Base-by-base conservation (phyloP, 1,140 invertebrate species). In the Macrosteles quadrilineatus region DNA sequence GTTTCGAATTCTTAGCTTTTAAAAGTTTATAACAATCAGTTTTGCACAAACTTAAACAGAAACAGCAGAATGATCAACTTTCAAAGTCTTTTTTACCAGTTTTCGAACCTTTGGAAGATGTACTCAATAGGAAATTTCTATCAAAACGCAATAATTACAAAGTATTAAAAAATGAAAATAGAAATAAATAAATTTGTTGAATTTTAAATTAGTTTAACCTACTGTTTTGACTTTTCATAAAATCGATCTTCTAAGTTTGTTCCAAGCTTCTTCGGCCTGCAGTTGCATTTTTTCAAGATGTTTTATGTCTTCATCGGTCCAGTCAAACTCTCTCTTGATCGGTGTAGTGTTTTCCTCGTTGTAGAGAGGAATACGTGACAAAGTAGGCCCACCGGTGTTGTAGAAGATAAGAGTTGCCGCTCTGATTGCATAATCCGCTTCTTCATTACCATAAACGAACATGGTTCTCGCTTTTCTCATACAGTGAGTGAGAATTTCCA, bases 221-320 rank as follows among this genome's bases (percentile, higher is more conserved):
- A n/a, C n/a, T n/a, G n/a, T n/a, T n/a, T n/a, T n/a, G n/a, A n/a
- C n/a, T n/a, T n/a, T n/a, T 32, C 32, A 63, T n/a, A 63, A 27
- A 19, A 63, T 63, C 30, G 59, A 11, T 63, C 31, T 63, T 19
- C 59, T 63, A 32, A 63, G 31, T 31, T 63, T 63, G 11, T 30
- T 31, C 29, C 29, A 63, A 32, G 29, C 27, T 3, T 17, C 9
- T 32, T 63, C 59, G 17, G 59, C 59, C 29, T 63, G 27, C 9
- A 27, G 11, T 32, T 63, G 59, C 23, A n/a, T 19, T 21, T 63
- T 14, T 19, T 19, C 31, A 14, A 63, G 31, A 32, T 32, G 12
- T 63, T 63, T 63, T n/a, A 63, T 31, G 59, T 63, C 59, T 21
- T 30, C 31, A 63, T 63, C 59, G 1, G 59, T 63, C 59, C 59